Evolutionary conservation across 2,888 invertebrate species (phyloP), one percentile per base, ranked within the genome.

Genomic region (Lymantria monacha): DNA sequence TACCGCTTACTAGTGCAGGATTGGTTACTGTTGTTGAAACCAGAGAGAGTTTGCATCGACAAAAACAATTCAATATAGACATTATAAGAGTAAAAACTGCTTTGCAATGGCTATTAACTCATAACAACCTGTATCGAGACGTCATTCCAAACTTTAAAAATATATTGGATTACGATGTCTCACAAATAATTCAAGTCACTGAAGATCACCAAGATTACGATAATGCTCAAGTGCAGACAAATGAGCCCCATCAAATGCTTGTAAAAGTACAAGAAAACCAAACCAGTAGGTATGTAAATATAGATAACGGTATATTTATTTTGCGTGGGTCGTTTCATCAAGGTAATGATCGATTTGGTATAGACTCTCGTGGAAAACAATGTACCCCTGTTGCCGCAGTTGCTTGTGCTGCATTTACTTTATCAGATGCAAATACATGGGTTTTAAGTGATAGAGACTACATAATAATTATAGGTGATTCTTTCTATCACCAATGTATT

Each of bases 21-120:
- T 48, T 61, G 56, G 49, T 64, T 53, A 42, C 56, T 38, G 51
- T 61, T 11, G 55, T 61, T 46, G 52, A 61, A 61, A 61, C 41
- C 43, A 48, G 53, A 22, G 56, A 61, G 44, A 60, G 60, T 42
- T 13, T 61, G 36, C 40, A 30, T 48, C 42, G 45, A 22, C 44
- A 53, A 36, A 53, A 53, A 63, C 50, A 59, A 42, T 62, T 66
- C 38, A 49, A 53, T 13, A 48, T 66, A 14, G 55, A 66, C 46
- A 55, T 64, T 5, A 7, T 13, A 13, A 41, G 41, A 41, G 3
- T 41, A 9, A 41, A 41, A 13, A 7, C 7, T 13, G 13, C 41
- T 13, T 41, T 41, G 13, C 7, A 9, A 7, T 37, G 37, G 37
- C 11, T 37, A 37, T 3, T 37, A 3, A 11, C 37, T n/a, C 7